Evolutionary conservation across 2,797 vertebrate genomes (phyloP), one percentile per base, ranked within the genome.

Genomic region (Hafferia zeledoni): DNA sequence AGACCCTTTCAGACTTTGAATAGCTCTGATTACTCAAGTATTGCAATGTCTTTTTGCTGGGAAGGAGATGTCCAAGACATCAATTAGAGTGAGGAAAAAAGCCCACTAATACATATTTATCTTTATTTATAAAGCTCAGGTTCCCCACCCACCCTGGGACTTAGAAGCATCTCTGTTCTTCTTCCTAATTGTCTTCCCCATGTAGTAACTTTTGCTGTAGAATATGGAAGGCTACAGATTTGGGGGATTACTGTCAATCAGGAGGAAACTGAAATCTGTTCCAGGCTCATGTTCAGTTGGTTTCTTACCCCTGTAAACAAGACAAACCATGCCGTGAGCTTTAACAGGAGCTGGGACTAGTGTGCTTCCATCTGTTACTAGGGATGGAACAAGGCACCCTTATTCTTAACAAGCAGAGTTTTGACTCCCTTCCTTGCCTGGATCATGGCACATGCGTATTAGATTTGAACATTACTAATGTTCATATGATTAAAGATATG

Each of bases 221-320:
- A 93, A 79, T 69, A 67, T 49, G 52, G 77, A 90, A 80, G n/a
- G 63, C 94, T 95, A 95, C 16, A 57, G 75, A 77, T 87, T 94
- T 64, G 94, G 72, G 74, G 61, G 30, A 33, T 88, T 90, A 50
- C 23, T 84, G 59, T 92, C 90, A 12, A 14, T 91, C 80, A 98
- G 95, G 82, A 99, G 98, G 96, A 98, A 99, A 97, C 98, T 99
- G 97, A 99, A 98, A 94, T 99, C 98, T 94, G 97, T 97, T 75
- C 98, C 98, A 52, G 98, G 97, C 37, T 98, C 96, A 12, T 98
- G 98, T 94, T 99, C 98, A 47, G 97, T 98, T 30, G 98, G 71
- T 41, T 96, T 92, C 85, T 98, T 97, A n/a, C 98, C 98, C 95
- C 98, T 98, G 74, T 44, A 96, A 95, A 76, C 55, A 94, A 94